phyloP scores from a whole-genome alignment of 2,888 invertebrate species.

The Tridacna gigas region DNA sequence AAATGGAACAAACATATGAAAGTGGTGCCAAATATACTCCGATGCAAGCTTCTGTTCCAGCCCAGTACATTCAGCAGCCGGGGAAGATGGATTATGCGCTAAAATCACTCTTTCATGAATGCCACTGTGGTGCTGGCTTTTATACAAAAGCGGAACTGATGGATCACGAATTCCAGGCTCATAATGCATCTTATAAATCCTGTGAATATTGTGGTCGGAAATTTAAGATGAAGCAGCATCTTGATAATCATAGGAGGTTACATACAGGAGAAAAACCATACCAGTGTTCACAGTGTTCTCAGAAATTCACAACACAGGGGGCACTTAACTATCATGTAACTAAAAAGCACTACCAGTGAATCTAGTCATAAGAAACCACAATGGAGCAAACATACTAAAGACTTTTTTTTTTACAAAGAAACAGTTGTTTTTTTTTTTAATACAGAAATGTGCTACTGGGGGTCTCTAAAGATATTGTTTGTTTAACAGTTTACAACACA shows the following conservation, averaged over 20 bases:
- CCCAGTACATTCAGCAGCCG: neutral
- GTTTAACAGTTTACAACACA: too few species aligned
- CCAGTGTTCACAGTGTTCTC: conserved; percentile 47
- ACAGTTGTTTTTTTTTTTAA: too few species aligned
- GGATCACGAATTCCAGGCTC: conserved; percentile 26
- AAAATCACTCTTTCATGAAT: neutral
- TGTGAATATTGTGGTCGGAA: conserved; percentile 41
- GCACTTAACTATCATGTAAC: conserved; percentile 54
- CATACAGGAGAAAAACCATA: conserved; percentile 55
- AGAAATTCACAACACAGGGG: conserved; percentile 54
- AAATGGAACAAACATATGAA: neutral
- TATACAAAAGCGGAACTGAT: conserved; percentile 19
- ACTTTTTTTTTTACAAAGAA: too few species aligned
- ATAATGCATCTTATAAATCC: conserved; percentile 18
- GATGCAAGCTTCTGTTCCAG: neutral
- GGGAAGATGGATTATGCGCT: neutral
- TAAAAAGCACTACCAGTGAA: conserved; percentile 11
- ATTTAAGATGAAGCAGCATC: conserved; percentile 36
- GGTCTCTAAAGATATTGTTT: too few species aligned
- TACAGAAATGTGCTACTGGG: too few species aligned
- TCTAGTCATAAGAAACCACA: too few species aligned
- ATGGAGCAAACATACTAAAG: too few species aligned
- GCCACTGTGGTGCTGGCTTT: conserved; percentile 23
- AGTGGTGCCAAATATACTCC: neutral
- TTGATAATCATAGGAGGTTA: conserved; percentile 48